Conservation (phyloP, 2,888 invertebrate genomes). For the Corythucha ciliata region DNA sequence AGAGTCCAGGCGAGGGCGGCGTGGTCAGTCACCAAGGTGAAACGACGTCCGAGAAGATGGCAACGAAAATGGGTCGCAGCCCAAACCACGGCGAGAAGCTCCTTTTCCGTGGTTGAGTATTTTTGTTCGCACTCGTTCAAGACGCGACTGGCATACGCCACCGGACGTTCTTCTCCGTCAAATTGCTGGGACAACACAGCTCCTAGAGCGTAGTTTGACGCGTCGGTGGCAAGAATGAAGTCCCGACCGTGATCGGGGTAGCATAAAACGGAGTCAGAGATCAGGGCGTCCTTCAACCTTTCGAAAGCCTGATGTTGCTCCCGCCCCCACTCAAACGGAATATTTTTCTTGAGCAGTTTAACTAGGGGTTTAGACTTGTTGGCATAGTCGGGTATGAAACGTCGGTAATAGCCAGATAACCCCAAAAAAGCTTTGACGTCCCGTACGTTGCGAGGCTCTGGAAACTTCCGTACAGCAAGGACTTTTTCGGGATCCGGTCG, state of each 20-base stretch:
- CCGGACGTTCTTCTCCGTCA: slow-evolving; percentile 38
- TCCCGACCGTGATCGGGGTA: slow-evolving; percentile 28
- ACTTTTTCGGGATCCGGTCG: slow-evolving; percentile 31
- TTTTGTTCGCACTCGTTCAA: slow-evolving; percentile 37
- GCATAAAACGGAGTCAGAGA: slow-evolving; percentile 15
- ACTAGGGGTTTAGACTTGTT: too few species aligned
- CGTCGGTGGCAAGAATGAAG: too few species aligned
- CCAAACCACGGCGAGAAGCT: slow-evolving; percentile 38
- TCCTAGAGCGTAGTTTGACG: slow-evolving; percentile 36
- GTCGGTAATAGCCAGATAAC: slow-evolving; percentile 38
- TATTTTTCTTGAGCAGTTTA: slow-evolving; percentile 40
- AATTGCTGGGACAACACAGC: slow-evolving; percentile 33
- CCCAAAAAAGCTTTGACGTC: neutral
- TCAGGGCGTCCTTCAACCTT: slow-evolving; percentile 1
- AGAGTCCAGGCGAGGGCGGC: slow-evolving; percentile 40
- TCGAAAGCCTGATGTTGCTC: slow-evolving; percentile 9
- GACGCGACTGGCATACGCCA: slow-evolving; percentile 38
- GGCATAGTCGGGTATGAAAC: too few species aligned
- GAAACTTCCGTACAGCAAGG: neutral
- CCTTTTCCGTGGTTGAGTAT: slow-evolving; percentile 37
- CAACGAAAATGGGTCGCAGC: slow-evolving; percentile 36
- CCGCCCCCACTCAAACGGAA: too few species aligned
- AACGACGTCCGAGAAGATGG: slow-evolving; percentile 29
- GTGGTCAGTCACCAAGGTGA: slow-evolving; percentile 37
- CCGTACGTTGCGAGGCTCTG: neutral